phyloP scores from a whole-genome alignment of 2,113 vertebrate genomes.

The Grus americana region DNA sequence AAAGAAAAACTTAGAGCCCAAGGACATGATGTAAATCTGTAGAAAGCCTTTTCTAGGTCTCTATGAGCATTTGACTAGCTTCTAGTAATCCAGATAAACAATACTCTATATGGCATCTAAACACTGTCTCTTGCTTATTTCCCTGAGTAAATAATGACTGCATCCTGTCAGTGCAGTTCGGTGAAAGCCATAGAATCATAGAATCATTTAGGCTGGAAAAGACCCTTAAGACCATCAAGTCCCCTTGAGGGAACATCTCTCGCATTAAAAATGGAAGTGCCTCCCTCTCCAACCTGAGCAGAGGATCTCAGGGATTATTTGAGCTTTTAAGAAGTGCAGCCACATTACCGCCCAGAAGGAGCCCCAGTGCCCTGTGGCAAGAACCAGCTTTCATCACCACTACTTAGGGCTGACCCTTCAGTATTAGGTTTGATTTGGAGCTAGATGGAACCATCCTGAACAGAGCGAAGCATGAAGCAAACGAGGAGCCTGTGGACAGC shows the following conservation, averaged over 20 bases:
- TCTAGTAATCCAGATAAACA: background rate
- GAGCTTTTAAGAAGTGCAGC: background rate
- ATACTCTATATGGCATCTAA: background rate
- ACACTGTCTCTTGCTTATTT: background rate
- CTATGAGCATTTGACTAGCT: background rate
- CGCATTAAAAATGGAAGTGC: background rate
- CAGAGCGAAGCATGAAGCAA: background rate
- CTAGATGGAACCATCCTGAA: background rate
- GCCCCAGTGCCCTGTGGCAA: accelerated
- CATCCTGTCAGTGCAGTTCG: background rate
- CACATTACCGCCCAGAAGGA: accelerated
- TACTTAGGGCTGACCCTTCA: background rate
- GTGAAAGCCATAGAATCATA: background rate
- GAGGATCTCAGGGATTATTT: background rate
- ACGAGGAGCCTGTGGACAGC: background rate
- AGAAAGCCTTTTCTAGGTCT: background rate
- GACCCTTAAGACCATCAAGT: background rate
- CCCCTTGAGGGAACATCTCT: background rate
- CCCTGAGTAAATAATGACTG: background rate
- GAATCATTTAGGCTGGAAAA: background rate
- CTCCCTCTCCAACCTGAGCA: background rate
- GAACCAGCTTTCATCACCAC: background rate
- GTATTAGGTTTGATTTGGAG: background rate
- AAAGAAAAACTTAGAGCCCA: background rate
- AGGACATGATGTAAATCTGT: background rate